phyloP scores from a whole-genome alignment of 2,888 invertebrate species.

The Elegia similella region DNA sequence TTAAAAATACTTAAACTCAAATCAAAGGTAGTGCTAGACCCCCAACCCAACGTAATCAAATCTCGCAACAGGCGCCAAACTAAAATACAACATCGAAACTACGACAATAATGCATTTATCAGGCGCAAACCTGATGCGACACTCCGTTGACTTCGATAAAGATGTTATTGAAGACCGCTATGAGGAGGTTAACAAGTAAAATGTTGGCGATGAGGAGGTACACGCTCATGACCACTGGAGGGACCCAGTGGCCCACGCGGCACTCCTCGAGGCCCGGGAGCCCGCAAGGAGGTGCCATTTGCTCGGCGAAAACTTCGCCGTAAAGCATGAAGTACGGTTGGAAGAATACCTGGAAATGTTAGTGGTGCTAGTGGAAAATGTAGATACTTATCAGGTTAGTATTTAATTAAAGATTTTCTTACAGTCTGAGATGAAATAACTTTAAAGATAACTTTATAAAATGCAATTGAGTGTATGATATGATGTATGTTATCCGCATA shows the following conservation, averaged over 20 bases:
- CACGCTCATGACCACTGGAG: constrained; percentile 96
- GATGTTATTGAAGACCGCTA: constrained; percentile 99
- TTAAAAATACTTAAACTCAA: constrained; percentile 19
- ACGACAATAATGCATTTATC: constrained; percentile 25
- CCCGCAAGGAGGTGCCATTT: constrained; percentile 96
- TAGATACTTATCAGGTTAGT: constrained; percentile 22
- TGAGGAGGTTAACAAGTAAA: constrained; percentile 97
- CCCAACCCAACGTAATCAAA: constrained; percentile 46
- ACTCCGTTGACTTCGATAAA: constrained; percentile 97
- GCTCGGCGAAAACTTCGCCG: constrained; percentile 98
- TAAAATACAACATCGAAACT: constrained; percentile 42
- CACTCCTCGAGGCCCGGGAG: constrained; percentile 87
- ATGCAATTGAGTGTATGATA: too few relatives aligned
- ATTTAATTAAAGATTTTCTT: constrained; percentile 11
- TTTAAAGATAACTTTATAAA: too few relatives aligned
- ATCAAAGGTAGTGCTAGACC: constrained; percentile 14
- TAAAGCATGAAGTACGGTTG: constrained; percentile 99
- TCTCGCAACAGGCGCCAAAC: constrained; percentile 72
- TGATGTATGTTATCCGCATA: too few relatives aligned
- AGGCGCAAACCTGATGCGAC: constrained; percentile 91
- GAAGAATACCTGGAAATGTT: constrained; percentile 90
- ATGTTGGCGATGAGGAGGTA: constrained; percentile 99
- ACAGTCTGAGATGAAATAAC: too few relatives aligned
- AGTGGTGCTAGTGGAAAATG: constrained; percentile 37
- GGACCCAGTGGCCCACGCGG: constrained; percentile 95